These are phyloP conservation scores for Collichthys lucidus DNA, from an alignment of 2,113 vertebrate species.

Conservation along the genomic window DNA sequence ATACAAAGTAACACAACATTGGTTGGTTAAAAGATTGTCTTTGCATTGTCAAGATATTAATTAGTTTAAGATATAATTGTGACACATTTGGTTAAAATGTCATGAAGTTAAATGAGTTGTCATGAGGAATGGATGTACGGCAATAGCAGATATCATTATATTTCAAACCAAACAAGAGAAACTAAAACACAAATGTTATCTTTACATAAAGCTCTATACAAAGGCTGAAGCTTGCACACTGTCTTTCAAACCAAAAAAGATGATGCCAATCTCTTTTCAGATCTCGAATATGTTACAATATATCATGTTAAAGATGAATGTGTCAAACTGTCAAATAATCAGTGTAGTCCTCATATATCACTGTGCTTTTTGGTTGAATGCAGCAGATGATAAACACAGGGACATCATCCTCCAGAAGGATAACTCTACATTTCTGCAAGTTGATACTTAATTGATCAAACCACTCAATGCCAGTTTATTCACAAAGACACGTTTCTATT, in stretches of 20 bases:
- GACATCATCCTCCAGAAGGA: neutral
- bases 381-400: neutral
- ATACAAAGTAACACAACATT: neutral
- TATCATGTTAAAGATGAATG: neutral
- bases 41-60: no score
- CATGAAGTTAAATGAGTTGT: neutral
- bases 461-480: constrained; percentile 28
- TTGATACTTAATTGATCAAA: constrained; percentile 58
- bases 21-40: neutral
- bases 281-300: constrained; percentile 1
- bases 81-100: no score
- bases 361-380: neutral
- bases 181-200: neutral
- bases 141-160: neutral
- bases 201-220: neutral
- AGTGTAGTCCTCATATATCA: neutral
- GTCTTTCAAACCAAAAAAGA: neutral
- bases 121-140: neutral
- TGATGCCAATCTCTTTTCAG: neutral
- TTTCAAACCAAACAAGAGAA: neutral
- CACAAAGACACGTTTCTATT: constrained; percentile 29
- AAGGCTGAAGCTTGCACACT: neutral
- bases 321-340: constrained; percentile 6
- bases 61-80: no score
- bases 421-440: constrained; percentile 12